Evolutionary conservation across 2,113 vertebrate species (phyloP).

Genomic region (Drymodes brunneopygia): DNA sequence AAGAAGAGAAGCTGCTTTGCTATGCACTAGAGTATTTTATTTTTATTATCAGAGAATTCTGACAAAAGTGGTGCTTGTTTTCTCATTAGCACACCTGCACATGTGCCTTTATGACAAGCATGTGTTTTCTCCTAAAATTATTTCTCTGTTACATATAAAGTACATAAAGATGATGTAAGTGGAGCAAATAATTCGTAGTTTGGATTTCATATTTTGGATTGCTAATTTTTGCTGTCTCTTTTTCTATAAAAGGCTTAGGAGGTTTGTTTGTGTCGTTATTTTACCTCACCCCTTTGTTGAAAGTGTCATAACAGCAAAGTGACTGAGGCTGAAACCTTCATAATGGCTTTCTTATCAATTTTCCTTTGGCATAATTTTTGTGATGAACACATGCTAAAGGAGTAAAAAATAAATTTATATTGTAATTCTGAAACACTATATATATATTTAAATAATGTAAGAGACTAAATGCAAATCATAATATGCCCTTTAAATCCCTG

Average conservation of each 20-base stretch:
- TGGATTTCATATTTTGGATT: background rate
- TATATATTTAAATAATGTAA: background rate
- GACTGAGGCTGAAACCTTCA: background rate
- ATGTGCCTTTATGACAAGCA: background rate
- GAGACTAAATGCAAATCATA: background rate
- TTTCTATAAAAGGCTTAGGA: background rate
- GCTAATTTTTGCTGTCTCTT: background rate
- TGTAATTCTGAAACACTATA: background rate
- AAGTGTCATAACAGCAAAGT: background rate
- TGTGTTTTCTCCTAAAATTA: background rate
- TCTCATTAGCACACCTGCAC: background rate
- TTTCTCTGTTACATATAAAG: background rate
- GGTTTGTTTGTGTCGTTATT: background rate
- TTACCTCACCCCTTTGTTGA: background rate
- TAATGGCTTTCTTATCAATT: background rate
- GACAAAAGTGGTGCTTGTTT: background rate
- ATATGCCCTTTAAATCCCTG: background rate
- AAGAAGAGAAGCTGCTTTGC: background rate
- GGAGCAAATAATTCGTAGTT: background rate
- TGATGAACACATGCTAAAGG: background rate
- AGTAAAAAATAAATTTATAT: background rate
- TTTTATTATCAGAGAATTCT: background rate
- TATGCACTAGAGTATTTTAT: background rate
- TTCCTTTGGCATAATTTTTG: background rate
- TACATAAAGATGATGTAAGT: background rate